Base-by-base conservation (phyloP, 2,113 vertebrate genomes). In the Callionymus lyra region DNA sequence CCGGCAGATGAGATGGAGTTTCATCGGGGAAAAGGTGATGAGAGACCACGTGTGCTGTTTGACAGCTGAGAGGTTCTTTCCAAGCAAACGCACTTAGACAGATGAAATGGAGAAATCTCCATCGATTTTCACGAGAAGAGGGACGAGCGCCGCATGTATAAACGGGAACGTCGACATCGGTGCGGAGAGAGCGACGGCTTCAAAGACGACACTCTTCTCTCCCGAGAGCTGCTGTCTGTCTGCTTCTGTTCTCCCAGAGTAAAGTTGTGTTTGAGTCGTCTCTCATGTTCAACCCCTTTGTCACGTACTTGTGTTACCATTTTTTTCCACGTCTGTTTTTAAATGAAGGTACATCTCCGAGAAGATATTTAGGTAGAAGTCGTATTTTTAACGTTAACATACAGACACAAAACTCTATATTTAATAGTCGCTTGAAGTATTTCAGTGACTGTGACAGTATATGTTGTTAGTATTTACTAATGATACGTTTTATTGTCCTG, bases 81-180 rank as follows among this genome's bases (percentile, higher is more conserved):
- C 44, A 43, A 41, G 17, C n/a, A 10, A 65, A 61, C 50, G 72
- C 63, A 65, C 43, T 51, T 72, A 27, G 77, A 76, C 73, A 64
- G 70, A 77, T 67, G 53, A 43, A 68, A 59, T 54, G 40, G 37
- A 55, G 15, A 50, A 50, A 71, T 74, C 68, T 81, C 70, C 63
- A 61, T 69, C 67, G 72, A 73, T 56, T 46, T 70, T 58, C 63
- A 53, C 48, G 41, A 14, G 53, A 59, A 57, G 59, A 39, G 9
- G 27, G 39, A 38, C 15, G 50, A 47, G 34, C 14, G 16, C 68
- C 16, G 39, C 47, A 35, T 45, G 44, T 40, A 47, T 14, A 2
- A 49, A 47, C 53, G 3, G 69, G 57, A 63, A 70, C 68, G 60
- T 59, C 68, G 50, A 15, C 34, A 53, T 66, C 58, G 54, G 46